phyloP scores from a whole-genome alignment of 2,797 vertebrate species.

The Phalloptychus januarius region DNA sequence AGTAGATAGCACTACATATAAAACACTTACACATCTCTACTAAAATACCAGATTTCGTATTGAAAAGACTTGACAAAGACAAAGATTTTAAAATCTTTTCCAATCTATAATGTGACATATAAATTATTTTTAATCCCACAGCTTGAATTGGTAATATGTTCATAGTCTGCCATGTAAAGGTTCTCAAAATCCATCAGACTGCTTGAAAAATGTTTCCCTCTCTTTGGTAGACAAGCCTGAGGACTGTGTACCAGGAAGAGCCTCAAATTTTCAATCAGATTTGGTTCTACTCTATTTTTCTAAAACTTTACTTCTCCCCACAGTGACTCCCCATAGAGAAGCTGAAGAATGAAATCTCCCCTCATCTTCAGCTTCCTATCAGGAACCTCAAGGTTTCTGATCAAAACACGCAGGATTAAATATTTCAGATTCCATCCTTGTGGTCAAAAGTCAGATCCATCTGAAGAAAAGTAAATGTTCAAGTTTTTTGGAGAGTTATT shows the following conservation, averaged over 20 bases:
- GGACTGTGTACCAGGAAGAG: neutral
- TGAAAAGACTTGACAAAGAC: neutral
- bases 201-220: neutral
- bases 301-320: neutral
- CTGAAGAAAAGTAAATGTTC: neutral
- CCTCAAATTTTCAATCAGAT: neutral
- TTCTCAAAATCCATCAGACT: neutral
- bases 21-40: neutral
- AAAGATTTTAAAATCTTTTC: neutral
- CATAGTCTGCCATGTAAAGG: neutral
- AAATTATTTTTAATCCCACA: neutral
- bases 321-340: neutral
- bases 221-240: neutral
- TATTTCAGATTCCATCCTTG: neutral
- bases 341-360: neutral
- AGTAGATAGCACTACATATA: neutral
- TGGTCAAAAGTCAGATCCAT: neutral
- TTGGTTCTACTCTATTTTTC: neutral
- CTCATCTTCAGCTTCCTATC: neutral
- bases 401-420: neutral
- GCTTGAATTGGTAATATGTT: neutral
- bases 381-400: neutral
- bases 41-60: neutral
- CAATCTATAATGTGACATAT: neutral
- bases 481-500: neutral